These are phyloP conservation scores for Capitulum mitella DNA, from an alignment of 2,888 invertebrate genomes.

Conservation along the genomic window DNA sequence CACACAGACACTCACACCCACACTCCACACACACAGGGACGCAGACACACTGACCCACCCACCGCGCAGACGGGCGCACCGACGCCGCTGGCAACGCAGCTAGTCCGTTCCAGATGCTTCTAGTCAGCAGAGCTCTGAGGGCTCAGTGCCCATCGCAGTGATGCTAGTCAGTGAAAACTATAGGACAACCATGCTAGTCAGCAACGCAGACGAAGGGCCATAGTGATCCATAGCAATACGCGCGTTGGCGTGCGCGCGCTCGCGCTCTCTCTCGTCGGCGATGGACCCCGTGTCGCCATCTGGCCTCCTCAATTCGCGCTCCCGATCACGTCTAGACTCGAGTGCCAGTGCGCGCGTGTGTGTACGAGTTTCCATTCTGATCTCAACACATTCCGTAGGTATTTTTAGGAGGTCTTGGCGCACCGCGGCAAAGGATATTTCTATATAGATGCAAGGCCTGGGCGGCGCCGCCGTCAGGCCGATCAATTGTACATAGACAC, in stretches of 20 bases:
- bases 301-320: neutral
- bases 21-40: too few relatives aligned
- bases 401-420: neutral
- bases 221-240: slow-evolving; percentile 23
- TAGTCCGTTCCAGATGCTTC: slow-evolving; percentile 1
- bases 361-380: slow-evolving; percentile 21
- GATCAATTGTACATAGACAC: slow-evolving; percentile 20
- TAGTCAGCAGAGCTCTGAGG: slow-evolving; percentile 3
- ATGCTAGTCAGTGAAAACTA: slow-evolving; percentile 12
- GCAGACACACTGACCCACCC: neutral
- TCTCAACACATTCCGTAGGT: slow-evolving; percentile 25
- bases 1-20: neutral
- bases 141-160: neutral
- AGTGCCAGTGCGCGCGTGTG: neutral
- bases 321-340: neutral
- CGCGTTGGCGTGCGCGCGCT: neutral
- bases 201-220: neutral
- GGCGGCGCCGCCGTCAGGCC: neutral
- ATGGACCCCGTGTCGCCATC: neutral
- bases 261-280: neutral
- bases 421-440: slow-evolving; percentile 1
- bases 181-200: neutral
- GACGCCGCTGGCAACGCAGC: neutral
- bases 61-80: neutral
- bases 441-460: slow-evolving; percentile 21